A percentile compares a stretch with the other conserved stretches of the same genome.
Conservation (phyloP, 37 sponge, comb jelly and placozoan species). For the Lycopodina hypogea region DNA sequence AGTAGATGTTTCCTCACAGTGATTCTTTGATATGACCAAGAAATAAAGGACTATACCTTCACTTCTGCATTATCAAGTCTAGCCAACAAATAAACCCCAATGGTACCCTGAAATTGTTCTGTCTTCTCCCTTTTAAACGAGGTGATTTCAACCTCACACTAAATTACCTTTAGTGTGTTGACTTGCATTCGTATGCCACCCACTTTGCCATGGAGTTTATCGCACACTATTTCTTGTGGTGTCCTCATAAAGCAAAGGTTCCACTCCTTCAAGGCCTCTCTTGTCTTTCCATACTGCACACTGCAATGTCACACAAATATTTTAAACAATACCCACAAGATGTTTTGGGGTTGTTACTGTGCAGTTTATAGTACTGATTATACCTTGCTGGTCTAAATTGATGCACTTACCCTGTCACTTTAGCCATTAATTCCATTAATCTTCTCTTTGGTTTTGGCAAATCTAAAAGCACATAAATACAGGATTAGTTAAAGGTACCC, state of each 20-base stretch:
- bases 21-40: too few relatives aligned
- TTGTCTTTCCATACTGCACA: not conserved
- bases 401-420: slow-evolving; percentile 60
- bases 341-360: too few relatives aligned
- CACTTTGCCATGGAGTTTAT: slow-evolving; percentile 12
- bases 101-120: too few relatives aligned
- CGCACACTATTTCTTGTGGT: slow-evolving; percentile 62
- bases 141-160: slow-evolving; percentile 7
- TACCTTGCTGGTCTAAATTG: not conserved
- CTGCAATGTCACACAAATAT: too few relatives aligned
- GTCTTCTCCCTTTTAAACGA: too few relatives aligned
- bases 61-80: too few relatives aligned
- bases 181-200: slow-evolving; percentile 63
- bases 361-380: too few relatives aligned
- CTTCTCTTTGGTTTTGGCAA: slow-evolving; percentile 83
- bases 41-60: too few relatives aligned
- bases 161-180: slow-evolving; percentile 66
- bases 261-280: slow-evolving; percentile 38
- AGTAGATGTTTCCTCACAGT: too few relatives aligned
- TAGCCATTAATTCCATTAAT: slow-evolving; percentile 82
- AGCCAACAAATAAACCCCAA: too few relatives aligned
- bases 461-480: slow-evolving; percentile 15
- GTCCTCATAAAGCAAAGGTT: slow-evolving; percentile 59
- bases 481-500: not conserved
- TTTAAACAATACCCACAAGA: too few relatives aligned